Evolutionary conservation across 2,888 invertebrate genomes (phyloP).

Genomic region (Standfussiana lucernea): DNA sequence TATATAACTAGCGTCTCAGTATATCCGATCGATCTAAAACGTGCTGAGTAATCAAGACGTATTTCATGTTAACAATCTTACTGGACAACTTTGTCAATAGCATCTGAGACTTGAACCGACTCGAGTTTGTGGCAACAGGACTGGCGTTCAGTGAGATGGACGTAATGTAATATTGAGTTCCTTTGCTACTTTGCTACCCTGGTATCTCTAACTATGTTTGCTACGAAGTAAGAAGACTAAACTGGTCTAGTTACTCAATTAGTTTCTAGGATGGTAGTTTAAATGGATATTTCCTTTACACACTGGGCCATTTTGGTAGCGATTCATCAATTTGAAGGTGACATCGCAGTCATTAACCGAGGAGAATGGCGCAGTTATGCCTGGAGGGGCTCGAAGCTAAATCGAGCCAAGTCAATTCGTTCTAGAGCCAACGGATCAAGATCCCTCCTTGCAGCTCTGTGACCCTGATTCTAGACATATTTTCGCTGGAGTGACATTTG

Average conservation of each 20-base stretch:
- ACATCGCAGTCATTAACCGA: conserved; percentile 47
- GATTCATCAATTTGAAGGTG: conserved; percentile 53
- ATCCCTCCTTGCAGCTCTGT: neutral
- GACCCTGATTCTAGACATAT: neutral
- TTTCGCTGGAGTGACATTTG: neutral
- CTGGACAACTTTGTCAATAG: conserved; percentile 58
- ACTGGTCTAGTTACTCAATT: conserved; percentile 22
- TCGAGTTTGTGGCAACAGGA: conserved; percentile 41
- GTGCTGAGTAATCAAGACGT: conserved; percentile 52
- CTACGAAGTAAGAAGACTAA: conserved; percentile 16
- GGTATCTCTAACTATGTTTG: conserved; percentile 19
- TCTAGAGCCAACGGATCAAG: conserved; percentile 6
- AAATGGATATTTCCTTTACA: conserved; percentile 44
- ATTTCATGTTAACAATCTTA: conserved; percentile 54
- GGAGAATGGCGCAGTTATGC: conserved; percentile 53
- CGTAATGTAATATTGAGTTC: conserved; percentile 49
- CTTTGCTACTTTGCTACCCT: conserved; percentile 34
- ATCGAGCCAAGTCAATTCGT: conserved; percentile 39
- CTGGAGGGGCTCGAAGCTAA: conserved; percentile 32
- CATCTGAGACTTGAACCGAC: conserved; percentile 40
- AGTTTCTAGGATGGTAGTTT: conserved; percentile 26
- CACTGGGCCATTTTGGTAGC: conserved; percentile 38
- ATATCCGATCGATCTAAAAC: conserved; percentile 29
- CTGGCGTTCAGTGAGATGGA: conserved; percentile 39
- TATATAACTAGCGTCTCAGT: neutral